A percentile compares a stretch with the other conserved stretches of the same genome.
Conservation (phyloP, 2,797 vertebrate species). For the Gorsachius magnificus region DNA sequence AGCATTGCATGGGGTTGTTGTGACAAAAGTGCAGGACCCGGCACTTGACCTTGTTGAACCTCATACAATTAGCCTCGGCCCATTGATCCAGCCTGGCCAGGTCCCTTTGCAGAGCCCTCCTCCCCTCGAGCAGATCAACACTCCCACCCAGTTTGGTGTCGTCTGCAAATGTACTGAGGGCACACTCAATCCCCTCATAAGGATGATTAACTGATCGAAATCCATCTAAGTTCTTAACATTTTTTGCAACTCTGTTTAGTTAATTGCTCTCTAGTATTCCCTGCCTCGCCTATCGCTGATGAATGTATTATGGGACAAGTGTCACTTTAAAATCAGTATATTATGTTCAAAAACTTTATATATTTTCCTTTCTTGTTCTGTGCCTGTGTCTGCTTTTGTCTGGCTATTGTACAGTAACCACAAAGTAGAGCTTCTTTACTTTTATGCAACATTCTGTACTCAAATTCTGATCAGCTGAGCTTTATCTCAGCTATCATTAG, state of each 20-base stretch:
- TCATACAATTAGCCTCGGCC: too few relatives aligned
- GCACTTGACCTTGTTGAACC: too few relatives aligned
- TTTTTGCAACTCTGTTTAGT: slow-evolving; percentile 2
- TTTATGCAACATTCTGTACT: background rate
- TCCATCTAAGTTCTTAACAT: background rate
- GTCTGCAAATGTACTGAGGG: too few relatives aligned
- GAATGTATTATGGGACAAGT: background rate
- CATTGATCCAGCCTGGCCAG: too few relatives aligned
- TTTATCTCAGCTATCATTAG: background rate
- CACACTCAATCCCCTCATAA: background rate
- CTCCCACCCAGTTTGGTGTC: too few relatives aligned
- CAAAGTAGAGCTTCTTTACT: background rate
- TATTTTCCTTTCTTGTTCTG: background rate
- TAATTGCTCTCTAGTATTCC: slow-evolving; percentile 8
- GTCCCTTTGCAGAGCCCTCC: too few relatives aligned
- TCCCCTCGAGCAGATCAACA: too few relatives aligned
- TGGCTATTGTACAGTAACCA: background rate
- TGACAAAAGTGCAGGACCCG: too few relatives aligned
- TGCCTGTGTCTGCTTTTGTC: background rate
- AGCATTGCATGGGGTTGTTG: too few relatives aligned
- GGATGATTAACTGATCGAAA: background rate
- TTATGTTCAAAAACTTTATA: background rate
- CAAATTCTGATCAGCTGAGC: background rate
- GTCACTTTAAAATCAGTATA: background rate
- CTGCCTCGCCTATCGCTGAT: background rate